phyloP scores from a whole-genome alignment of 1,140 invertebrate species.

The Homalodisca vitripennis region DNA sequence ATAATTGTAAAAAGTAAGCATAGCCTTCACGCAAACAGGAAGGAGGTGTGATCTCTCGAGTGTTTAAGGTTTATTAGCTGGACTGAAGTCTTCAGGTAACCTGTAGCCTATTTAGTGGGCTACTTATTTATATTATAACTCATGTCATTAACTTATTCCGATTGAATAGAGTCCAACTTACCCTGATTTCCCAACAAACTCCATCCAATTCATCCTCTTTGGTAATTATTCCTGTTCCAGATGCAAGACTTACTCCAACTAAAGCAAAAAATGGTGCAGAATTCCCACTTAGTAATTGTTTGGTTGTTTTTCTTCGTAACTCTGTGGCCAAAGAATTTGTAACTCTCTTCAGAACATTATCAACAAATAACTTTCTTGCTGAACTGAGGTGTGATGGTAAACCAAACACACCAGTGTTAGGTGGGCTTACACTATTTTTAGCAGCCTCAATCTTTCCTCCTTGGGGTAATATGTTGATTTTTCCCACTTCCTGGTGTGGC shows the following conservation, averaged over 20 bases:
- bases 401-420: conserved; percentile 15
- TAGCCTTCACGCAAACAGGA: too few relatives aligned
- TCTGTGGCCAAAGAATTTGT: conserved; percentile 64
- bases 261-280: conserved; percentile 72
- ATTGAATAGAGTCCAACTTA: conserved; percentile 47
- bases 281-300: conserved; percentile 64
- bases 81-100: too few relatives aligned
- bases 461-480: conserved; percentile 34
- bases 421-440: not conserved
- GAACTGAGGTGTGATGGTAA: conserved; percentile 36
- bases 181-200: conserved; percentile 75
- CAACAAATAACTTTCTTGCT: conserved; percentile 63
- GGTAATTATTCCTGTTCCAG: conserved; percentile 70
- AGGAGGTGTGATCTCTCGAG: too few relatives aligned
- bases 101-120: too few relatives aligned
- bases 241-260: conserved; percentile 71
- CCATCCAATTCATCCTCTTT: conserved; percentile 77
- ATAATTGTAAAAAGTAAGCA: too few relatives aligned
- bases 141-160: not conserved
- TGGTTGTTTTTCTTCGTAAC: conserved; percentile 59
- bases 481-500: conserved; percentile 33
- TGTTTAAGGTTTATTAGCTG: too few relatives aligned
- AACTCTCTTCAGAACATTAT: conserved; percentile 66
- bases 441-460: conserved; percentile 28
- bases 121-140: not conserved